phyloP scores from a whole-genome alignment of 2,797 vertebrate species.

The Mergus octosetaceus region DNA sequence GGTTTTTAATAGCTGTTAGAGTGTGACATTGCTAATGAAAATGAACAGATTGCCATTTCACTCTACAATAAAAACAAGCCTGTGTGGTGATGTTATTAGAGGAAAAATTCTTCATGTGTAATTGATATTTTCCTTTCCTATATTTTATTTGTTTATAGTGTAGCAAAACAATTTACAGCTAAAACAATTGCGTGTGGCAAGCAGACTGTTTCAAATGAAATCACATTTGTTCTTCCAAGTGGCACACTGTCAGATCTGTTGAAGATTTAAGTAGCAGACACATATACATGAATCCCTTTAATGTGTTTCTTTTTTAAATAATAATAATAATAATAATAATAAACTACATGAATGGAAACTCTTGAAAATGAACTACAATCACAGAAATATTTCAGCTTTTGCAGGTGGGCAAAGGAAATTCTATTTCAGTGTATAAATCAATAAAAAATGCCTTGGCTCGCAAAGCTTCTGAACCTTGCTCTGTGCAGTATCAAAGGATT shows the following conservation, averaged over 20 bases:
- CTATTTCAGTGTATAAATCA: slow-evolving; percentile 37
- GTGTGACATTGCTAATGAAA: not conserved
- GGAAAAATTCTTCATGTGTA: not conserved
- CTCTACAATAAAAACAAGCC: not conserved
- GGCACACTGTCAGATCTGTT: not conserved
- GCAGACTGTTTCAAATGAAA: slow-evolving; percentile 10
- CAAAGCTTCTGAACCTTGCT: not conserved
- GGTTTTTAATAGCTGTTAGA: not conserved
- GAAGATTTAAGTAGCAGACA: not conserved
- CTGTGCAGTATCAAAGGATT: not conserved
- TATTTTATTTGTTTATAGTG: slow-evolving; percentile 15
- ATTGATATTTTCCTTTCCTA: slow-evolving; percentile 21
- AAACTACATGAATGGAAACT: slow-evolving; percentile 31
- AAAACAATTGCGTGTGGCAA: not conserved
- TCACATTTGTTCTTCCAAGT: not conserved
- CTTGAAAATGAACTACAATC: not conserved
- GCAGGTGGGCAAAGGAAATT: slow-evolving; percentile 56
- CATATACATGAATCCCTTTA: not conserved
- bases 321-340: not conserved
- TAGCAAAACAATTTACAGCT: slow-evolving; percentile 15
- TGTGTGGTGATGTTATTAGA: not conserved
- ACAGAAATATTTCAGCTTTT: slow-evolving; percentile 33
- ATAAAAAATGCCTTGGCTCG: slow-evolving; percentile 26
- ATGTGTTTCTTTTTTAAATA: not conserved
- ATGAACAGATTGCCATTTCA: slow-evolving; percentile 3